phyloP scores from a whole-genome alignment of 1,140 invertebrate genomes.

The Aphaenogaster rudis region DNA sequence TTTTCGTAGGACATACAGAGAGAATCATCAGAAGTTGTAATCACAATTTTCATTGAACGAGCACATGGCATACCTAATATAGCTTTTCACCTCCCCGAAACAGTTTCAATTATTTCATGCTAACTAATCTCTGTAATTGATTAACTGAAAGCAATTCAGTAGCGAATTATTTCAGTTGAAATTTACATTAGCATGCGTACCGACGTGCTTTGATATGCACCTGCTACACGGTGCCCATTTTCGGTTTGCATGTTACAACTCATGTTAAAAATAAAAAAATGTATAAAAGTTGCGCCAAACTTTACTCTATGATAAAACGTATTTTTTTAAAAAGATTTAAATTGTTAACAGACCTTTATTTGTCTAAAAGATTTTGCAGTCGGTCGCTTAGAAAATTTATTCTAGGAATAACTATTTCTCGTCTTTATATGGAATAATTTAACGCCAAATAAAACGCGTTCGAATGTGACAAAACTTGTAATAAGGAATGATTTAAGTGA shows the following conservation, averaged over 20 bases:
- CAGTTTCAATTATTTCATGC: slow-evolving; percentile 51
- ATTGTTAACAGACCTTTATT: not conserved
- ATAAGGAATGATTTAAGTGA: slow-evolving; percentile 57
- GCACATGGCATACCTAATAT: slow-evolving; percentile 9
- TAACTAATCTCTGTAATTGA: slow-evolving; percentile 62
- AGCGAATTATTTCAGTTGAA: slow-evolving; percentile 46
- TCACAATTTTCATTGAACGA: not conserved
- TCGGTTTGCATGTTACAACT: not conserved
- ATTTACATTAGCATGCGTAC: not conserved
- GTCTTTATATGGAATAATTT: not conserved
- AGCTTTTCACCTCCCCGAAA: not conserved
- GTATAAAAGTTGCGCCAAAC: not conserved
- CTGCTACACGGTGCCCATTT: slow-evolving; percentile 5
- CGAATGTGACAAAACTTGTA: slow-evolving; percentile 33
- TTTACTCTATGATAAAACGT: not conserved
- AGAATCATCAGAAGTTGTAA: slow-evolving; percentile 21
- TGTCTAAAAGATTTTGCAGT: not conserved
- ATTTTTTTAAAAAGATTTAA: not conserved
- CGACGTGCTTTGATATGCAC: not conserved
- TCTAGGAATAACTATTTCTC: not conserved
- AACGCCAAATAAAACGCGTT: not conserved
- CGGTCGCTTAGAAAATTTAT: not conserved
- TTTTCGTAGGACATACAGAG: not conserved
- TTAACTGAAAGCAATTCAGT: slow-evolving; percentile 54
- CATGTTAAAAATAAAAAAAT: not conserved